These are phyloP conservation scores for Crotalus horridus DNA, from an alignment of 2,113 vertebrate genomes.

Conservation along the genomic window DNA sequence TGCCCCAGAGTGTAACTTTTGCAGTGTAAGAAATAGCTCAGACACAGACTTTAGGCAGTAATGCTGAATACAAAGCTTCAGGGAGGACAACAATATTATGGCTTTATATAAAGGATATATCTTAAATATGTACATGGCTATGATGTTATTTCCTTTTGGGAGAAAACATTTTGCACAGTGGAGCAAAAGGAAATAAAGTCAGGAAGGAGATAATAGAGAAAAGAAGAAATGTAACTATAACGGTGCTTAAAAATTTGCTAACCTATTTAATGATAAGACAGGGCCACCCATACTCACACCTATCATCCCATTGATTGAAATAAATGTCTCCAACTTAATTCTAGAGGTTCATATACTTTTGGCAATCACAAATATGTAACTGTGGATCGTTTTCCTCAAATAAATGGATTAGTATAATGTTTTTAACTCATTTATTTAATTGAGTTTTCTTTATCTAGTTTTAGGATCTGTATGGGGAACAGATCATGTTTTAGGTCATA, in stretches of 20 bases:
- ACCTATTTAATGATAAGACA: neutral
- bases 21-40: neutral
- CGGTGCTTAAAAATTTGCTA: neutral
- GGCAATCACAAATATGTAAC: neutral
- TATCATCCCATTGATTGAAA: neutral
- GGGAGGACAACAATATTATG: neutral
- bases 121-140: neutral
- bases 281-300: neutral
- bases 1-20: neutral
- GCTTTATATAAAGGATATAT: neutral
- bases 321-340: neutral
- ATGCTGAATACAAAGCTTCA: neutral
- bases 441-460: neutral
- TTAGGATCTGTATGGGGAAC: neutral
- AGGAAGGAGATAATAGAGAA: neutral
- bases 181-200: neutral
- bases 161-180: neutral
- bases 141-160: neutral
- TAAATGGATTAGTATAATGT: neutral
- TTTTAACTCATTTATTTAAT: neutral
- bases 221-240: neutral
- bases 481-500: neutral
- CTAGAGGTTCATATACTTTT: neutral
- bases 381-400: neutral
- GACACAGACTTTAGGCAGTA: neutral